Evolutionary conservation across 2,888 invertebrate genomes (phyloP).

Genomic region (Synanthedon andrenaeformis): DNA sequence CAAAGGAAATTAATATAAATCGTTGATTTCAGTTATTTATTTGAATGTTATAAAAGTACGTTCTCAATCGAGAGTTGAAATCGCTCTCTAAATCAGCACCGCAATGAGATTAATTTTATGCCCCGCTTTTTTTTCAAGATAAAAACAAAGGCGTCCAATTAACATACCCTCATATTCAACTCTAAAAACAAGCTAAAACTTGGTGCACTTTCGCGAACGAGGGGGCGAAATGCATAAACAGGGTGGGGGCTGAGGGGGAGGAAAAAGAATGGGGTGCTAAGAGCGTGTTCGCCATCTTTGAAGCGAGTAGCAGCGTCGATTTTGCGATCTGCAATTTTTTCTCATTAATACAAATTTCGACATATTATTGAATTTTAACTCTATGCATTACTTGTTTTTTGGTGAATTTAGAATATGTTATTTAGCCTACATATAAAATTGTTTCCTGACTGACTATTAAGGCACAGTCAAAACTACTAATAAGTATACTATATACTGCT

Average conservation of each 20-base stretch:
- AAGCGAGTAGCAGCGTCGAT: conserved; percentile 33
- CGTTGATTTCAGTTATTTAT: too few relatives aligned
- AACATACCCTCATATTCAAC: conserved; percentile 1
- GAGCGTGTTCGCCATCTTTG: conserved; percentile 50
- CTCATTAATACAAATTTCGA: neutral
- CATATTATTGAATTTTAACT: too few relatives aligned
- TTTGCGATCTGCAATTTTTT: conserved; percentile 10
- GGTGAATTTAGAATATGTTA: too few relatives aligned
- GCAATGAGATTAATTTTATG: neutral
- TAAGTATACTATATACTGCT: too few relatives aligned
- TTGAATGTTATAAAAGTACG: neutral
- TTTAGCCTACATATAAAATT: too few relatives aligned
- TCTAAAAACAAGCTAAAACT: conserved; percentile 10
- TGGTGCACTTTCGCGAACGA: conserved; percentile 34
- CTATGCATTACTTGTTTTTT: too few relatives aligned
- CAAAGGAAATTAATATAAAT: too few relatives aligned
- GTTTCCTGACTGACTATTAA: too few relatives aligned
- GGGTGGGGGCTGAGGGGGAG: conserved; percentile 29
- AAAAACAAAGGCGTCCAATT: neutral
- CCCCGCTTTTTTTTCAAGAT: neutral
- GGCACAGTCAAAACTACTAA: too few relatives aligned
- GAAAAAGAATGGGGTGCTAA: conserved; percentile 63
- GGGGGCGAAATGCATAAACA: conserved; percentile 33
- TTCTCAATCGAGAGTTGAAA: neutral
- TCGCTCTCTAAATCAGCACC: neutral